Conservation (phyloP, 1,140 invertebrate genomes). For the Matsumurasca onukii region DNA sequence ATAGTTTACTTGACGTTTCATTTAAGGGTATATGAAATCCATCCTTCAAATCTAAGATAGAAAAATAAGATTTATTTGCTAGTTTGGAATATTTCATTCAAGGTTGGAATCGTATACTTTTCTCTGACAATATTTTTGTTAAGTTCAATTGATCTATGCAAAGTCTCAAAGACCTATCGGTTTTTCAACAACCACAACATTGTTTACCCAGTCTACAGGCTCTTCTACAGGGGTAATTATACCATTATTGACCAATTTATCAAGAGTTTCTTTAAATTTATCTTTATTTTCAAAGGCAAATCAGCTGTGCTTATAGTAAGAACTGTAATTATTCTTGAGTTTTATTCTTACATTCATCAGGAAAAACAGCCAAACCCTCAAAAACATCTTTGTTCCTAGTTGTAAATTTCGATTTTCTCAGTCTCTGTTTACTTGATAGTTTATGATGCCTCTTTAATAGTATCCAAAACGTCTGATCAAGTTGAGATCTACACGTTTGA, state of each 20-base stretch:
- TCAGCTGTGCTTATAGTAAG: conserved; percentile 36
- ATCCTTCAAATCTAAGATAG: conserved; percentile 37
- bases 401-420: conserved; percentile 2
- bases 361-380: conserved; percentile 35
- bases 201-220: conserved; percentile 44
- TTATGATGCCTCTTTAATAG: background rate
- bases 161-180: conserved; percentile 44
- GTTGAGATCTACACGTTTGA: conserved; percentile 35
- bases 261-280: conserved; percentile 38
- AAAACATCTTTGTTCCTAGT: conserved; percentile 36
- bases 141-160: conserved; percentile 46
- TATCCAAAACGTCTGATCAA: conserved; percentile 37
- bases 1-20: conserved; percentile 31
- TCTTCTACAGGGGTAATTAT: conserved; percentile 34
- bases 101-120: conserved; percentile 34
- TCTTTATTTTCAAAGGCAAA: conserved; percentile 37
- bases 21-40: conserved; percentile 38
- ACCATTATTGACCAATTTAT: conserved; percentile 35
- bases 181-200: conserved; percentile 47
- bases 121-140: conserved; percentile 33
- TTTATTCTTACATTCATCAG: conserved; percentile 19
- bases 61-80: conserved; percentile 33
- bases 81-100: conserved; percentile 36
- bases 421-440: background rate
- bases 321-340: conserved; percentile 32